Base-by-base conservation (phyloP, 2,888 invertebrate species). In the Sarcophaga caerulescens region DNA sequence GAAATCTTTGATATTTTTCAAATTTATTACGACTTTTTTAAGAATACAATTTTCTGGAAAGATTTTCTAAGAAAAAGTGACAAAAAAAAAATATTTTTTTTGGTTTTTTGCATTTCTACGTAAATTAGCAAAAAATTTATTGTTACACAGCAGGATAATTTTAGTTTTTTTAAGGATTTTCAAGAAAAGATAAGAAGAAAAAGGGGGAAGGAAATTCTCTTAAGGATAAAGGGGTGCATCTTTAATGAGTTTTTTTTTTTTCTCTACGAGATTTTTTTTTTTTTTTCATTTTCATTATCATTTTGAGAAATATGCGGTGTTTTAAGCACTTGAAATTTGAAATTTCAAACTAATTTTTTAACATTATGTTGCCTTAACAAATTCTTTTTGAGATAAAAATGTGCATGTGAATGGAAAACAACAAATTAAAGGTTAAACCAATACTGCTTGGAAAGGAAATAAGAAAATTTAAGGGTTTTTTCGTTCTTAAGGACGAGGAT, bases 291-390 rank as follows among this genome's bases (percentile, higher is more conserved):
- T 47, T 47, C 19, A 5, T 52, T 10, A 17, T 52, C 17, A 14
- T 52, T 52, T 52, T 52, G 44, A 4, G 23, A 68, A 69, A 62
- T 23, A 70, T 62, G 52, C 74, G 75, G 87, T 90, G 84, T 89
- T 89, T 91, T 90, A 89, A 89, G 89, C 91, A 90, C 90, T 91
- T 90, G 88, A 91, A 89, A 90, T 88, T 89, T 88, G 81, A 35
- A 21, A 57, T 63, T 68, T 52, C 14, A 52, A 79, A 74, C 21
- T 66, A 59, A 78, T 66, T 77, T 52, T 78, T 70, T 57, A 14
- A 25, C 8, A 35, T 8, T 35, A 35, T 35, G 35, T 35, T 35
- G 35, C 35, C 52, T 17, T 52, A 79, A 35, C 62, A 82, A 82
- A 79, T 35, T 35, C 35, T 35, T 35, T 10, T 35, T 35, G 2